Evolutionary conservation across 2,888 invertebrate genomes (phyloP).

Genomic region (Thera britannica): DNA sequence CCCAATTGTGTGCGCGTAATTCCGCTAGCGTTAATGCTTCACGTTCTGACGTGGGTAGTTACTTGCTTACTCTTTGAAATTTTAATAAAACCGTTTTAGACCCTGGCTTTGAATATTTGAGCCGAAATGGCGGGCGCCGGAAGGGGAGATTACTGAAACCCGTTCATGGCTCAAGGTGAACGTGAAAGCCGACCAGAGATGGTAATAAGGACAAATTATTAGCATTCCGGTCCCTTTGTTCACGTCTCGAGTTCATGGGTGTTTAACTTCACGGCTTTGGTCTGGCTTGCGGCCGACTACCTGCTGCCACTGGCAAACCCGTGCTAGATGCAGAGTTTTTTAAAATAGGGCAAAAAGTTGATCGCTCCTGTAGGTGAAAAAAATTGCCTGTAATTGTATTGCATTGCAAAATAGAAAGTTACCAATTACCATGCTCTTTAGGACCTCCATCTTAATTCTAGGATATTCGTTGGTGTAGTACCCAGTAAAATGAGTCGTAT

Average conservation of each 20-base stretch:
- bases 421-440: no score
- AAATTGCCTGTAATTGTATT: no score
- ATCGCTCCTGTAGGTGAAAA: neutral
- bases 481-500: no score
- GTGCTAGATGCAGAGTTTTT: slow-evolving; percentile 27
- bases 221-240: slow-evolving; percentile 76
- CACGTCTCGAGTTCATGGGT: slow-evolving; percentile 71
- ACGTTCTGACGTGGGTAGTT: slow-evolving; percentile 38
- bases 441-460: no score
- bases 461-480: no score
- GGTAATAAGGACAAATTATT: slow-evolving; percentile 76
- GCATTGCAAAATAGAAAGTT: no score
- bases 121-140: slow-evolving; percentile 42
- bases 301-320: slow-evolving; percentile 49
- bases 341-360: slow-evolving; percentile 13
- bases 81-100: slow-evolving; percentile 52
- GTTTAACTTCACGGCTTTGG: slow-evolving; percentile 54
- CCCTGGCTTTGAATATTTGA: slow-evolving; percentile 47
- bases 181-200: slow-evolving; percentile 64
- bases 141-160: slow-evolving; percentile 69
- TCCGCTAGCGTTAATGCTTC: slow-evolving; percentile 1
- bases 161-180: slow-evolving; percentile 76
- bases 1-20: slow-evolving; percentile 9
- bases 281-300: slow-evolving; percentile 61
- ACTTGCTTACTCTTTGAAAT: slow-evolving; percentile 45